Evolutionary conservation across 2,113 vertebrate genomes (phyloP).

Genomic region (Trematocara stigmaticum): DNA sequence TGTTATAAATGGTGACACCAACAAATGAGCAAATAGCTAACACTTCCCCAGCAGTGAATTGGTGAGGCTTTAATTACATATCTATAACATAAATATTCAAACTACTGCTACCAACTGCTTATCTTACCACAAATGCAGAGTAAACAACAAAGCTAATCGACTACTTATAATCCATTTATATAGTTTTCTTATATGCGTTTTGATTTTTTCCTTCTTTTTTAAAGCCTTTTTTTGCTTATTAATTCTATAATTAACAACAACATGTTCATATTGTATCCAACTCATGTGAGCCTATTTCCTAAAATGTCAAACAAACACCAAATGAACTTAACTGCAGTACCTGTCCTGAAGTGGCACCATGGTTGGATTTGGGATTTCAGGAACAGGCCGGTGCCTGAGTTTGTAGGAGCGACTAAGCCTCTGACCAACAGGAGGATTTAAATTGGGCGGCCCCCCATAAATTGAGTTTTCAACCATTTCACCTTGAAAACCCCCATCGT

Average conservation of each 20-base stretch:
- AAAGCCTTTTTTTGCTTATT: neutral
- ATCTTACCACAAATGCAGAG: neutral
- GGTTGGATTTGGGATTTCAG: conserved; percentile 74
- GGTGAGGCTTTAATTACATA: neutral
- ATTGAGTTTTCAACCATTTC: conserved; percentile 89
- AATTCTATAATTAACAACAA: neutral
- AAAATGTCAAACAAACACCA: neutral
- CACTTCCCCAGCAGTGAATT: neutral
- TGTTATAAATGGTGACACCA: neutral
- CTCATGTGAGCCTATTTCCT: neutral
- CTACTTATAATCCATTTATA: neutral
- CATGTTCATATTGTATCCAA: neutral
- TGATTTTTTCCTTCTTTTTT: neutral
- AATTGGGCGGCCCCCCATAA: conserved; percentile 60
- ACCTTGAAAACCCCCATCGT: conserved; percentile 67
- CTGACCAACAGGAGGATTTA: conserved; percentile 24
- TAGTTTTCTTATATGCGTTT: neutral
- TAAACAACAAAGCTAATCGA: neutral
- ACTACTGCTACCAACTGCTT: neutral
- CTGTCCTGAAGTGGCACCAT: conserved; percentile 17
- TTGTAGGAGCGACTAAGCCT: conserved; percentile 74
- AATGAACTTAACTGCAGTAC: conserved; percentile 28
- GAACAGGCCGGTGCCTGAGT: conserved; percentile 87
- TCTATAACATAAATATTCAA: neutral
- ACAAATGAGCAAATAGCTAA: neutral